These are phyloP conservation scores for Sparidentex hasta DNA, from an alignment of 2,797 vertebrate genomes.

Conservation along the genomic window DNA sequence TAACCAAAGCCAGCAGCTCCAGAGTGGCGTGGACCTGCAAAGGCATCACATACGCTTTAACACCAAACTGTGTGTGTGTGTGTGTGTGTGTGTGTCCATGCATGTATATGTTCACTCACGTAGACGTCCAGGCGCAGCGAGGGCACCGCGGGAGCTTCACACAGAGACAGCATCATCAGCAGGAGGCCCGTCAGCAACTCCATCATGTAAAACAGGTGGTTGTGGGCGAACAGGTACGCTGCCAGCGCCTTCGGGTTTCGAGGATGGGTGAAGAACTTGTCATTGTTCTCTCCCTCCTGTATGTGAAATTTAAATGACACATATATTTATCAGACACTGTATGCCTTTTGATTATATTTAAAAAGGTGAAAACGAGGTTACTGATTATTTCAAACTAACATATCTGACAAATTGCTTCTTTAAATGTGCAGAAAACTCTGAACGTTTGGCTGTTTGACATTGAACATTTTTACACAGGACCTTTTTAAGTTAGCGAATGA, in stretches of 20 bases:
- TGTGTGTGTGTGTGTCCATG: neutral
- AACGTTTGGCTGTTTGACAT: neutral
- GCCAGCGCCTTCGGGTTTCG: conserved; percentile 92
- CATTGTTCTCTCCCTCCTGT: conserved; percentile 98
- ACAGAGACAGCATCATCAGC: conserved; percentile 94
- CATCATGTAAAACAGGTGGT: conserved; percentile 98
- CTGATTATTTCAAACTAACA: too few relatives aligned
- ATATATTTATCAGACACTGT: neutral
- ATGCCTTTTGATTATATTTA: neutral
- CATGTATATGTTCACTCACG: conserved; percentile 79
- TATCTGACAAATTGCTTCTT: too few relatives aligned
- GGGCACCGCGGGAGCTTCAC: conserved; percentile 95
- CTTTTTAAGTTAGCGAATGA: neutral
- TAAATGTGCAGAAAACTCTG: neutral
- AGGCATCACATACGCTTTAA: neutral
- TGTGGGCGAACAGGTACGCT: conserved; percentile 97
- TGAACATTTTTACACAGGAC: neutral
- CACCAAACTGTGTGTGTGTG: neutral
- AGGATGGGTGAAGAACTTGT: conserved; percentile 98
- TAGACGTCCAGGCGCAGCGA: conserved; percentile 95
- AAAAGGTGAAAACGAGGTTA: too few relatives aligned
- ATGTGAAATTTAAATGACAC: conserved; percentile 2
- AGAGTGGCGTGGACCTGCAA: conserved; percentile 95
- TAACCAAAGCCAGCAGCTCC: conserved; percentile 92
- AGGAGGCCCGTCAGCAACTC: conserved; percentile 93